Base-by-base conservation (phyloP, 2,113 vertebrate genomes). In the Uria aalge region DNA sequence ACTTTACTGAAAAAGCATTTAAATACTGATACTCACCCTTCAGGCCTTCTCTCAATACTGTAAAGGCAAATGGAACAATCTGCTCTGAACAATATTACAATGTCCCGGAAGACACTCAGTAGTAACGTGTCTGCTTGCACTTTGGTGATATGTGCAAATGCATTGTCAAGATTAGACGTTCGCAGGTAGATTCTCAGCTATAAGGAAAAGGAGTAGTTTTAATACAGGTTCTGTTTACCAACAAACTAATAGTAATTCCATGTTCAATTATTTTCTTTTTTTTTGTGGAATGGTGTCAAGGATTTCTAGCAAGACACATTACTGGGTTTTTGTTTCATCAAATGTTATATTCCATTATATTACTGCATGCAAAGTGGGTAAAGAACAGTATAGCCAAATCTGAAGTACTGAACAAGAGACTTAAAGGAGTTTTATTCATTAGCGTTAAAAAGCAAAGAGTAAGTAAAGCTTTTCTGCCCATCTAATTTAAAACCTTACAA, bases 51-150 rank as follows among this genome's bases (percentile, higher is more conserved):
- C 97, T 99, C 99, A 94, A 99, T 98, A 98, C 99, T 99, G 85
- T 99, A 99, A 87, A 99, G 99, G 97, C 99, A 99, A 98, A 99
- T 99, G 92, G 99, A 99, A 97, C 99, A 99, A 97, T 99, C 99
- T 9, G 98, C 99, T 96, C 99, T 98, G 96, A 99, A 99, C 90
- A 99, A 90, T 96, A 99, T 99, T 55, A 99, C 97, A 87, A 99
- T 99, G 97, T 99, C 98, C 94, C 99, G 98, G 98, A 99, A 99
- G 82, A 99, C 99, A 95, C 99, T 99, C 73, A 99, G 98, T 91
- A 99, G 97, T 96, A 99, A 98, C 0, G 99, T 99, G 97, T 99
- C 98, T 26, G 98, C 98, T 79, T 99, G 99, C 96, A 99, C 98
- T 98, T 99, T 99, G 66, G 99, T 99, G 97, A 99, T 97, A 14